Base-by-base conservation (phyloP, 2,888 invertebrate species). In the Trachelus iudaicus region DNA sequence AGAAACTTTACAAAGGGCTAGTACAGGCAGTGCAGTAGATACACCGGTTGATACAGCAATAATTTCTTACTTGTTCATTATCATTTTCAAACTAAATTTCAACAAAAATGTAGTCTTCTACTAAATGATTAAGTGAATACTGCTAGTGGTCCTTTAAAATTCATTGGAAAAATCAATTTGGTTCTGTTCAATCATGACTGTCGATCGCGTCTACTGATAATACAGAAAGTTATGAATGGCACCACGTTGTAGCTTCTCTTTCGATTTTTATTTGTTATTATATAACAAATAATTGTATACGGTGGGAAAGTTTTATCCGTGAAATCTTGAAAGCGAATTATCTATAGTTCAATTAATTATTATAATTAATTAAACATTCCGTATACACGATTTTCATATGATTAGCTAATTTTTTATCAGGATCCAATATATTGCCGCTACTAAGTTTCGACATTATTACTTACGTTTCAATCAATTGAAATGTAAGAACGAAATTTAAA, bases 1-100 rank as follows among this genome's bases (percentile, higher is more conserved):
- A 78, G 76, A 79, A 79, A 79, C 77, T 71, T 37, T 79, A 75
- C 76, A 78, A 79, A 79, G 56, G 75, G 77, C 34, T 74, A 75
- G 35, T 35, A 35, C 35, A 35, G 69, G 75, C 56, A 69, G 69
- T 78, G 56, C 35, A 37, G 71, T 31, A 74, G 34, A 34, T 33
- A 34, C 34, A 30, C 68, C 15, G 23, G 23, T 56, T 23, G 23
- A 56, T 56, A 56, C 56, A 56, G 56, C 23, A 56, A 56, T 23
- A 56, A 56, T 56, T 56, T 2, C 2, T 56, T 56, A 23, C 23
- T 23, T 56, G 2, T 9, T 56, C 2, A 23, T 56, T 15, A 23
- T 23, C 23, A 56, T 23, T 23, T 56, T 56, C 56, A 56, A 23
- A 56, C 9, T 23, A 56, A 23, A 9, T 56, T 40, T 40, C 15